phyloP scores from a whole-genome alignment of 1,140 invertebrate species.

The Aphis craccivora region DNA sequence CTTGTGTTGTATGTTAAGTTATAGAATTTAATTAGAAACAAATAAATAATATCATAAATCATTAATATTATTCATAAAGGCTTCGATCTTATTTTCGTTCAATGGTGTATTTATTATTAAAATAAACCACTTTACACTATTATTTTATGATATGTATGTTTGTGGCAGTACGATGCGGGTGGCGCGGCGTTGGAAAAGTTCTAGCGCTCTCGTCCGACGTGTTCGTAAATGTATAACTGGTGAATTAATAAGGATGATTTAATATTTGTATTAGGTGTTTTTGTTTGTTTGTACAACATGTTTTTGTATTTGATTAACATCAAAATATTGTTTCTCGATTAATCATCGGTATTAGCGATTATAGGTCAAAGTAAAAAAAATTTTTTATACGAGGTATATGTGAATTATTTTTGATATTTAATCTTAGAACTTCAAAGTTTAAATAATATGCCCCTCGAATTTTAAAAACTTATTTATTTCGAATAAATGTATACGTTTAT shows the following conservation, averaged over 20 bases:
- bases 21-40: not conserved
- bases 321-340: not conserved
- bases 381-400: not conserved
- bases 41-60: not conserved
- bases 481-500: no score
- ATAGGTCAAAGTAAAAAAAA: not conserved
- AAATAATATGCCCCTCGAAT: not conserved
- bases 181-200: no score
- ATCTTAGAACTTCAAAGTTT: not conserved
- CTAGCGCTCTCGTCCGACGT: no score
- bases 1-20: not conserved
- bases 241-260: not conserved
- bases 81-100: not conserved
- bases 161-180: not conserved
- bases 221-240: not conserved
- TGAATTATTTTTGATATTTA: not conserved
- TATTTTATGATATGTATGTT: not conserved
- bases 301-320: not conserved
- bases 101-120: not conserved
- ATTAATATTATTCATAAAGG: not conserved
- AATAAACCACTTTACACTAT: not conserved
- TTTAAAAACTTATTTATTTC: not conserved
- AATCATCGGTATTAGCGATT: not conserved
- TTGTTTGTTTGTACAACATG: constrained; percentile 7
- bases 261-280: not conserved